Percentiles rank a stretch among this genome's conserved stretches.
phyloP scores from a whole-genome alignment of 2,888 invertebrate genomes.

The Campoplex capitator region DNA sequence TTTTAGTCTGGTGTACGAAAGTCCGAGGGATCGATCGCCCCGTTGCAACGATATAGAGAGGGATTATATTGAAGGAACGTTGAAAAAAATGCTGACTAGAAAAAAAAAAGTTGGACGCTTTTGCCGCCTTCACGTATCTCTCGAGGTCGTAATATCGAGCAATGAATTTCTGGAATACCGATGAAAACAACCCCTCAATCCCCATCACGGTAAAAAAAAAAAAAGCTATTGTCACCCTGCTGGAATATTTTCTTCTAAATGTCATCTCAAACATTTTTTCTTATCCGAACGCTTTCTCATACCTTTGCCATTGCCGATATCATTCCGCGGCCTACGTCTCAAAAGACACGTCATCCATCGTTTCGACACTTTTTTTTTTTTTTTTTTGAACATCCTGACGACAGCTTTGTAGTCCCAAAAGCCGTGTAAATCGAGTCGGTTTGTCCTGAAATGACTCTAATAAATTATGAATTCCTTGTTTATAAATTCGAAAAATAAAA shows the following conservation, averaged over 20 bases:
- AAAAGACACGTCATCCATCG: too few species aligned
- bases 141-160: slow-evolving; percentile 40
- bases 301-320: too few species aligned
- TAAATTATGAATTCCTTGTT: too few species aligned
- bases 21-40: slow-evolving; percentile 55
- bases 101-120: slow-evolving; percentile 1
- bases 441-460: neutral
- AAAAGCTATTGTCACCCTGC: neutral
- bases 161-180: slow-evolving; percentile 60
- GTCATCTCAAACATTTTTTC: too few species aligned
- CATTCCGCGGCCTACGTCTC: too few species aligned
- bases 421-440: too few species aligned
- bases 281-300: too few species aligned
- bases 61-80: slow-evolving; percentile 38
- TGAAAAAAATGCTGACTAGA: slow-evolving; percentile 22
- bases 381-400: too few species aligned
- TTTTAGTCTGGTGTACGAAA: slow-evolving; percentile 44
- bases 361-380: too few species aligned
- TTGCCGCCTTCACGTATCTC: neutral
- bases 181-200: slow-evolving; percentile 11
- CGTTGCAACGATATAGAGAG: slow-evolving; percentile 41
- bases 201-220: neutral
- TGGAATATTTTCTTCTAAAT: neutral
- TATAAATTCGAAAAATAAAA: too few species aligned
- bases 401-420: too few species aligned